Conservation (phyloP, 23 tunicate species). For the Styela clava region DNA sequence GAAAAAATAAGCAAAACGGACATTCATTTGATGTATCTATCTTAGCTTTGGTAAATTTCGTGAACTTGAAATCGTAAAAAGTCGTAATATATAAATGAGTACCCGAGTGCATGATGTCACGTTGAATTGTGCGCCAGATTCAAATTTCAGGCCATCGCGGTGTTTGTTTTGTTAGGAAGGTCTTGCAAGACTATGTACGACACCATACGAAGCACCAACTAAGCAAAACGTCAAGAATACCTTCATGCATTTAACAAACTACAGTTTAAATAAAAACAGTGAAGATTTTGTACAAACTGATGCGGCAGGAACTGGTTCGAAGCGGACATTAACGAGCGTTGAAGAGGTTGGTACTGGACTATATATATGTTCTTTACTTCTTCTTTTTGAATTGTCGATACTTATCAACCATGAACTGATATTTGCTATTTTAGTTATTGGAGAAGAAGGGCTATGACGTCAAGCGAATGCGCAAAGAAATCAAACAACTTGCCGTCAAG, state of each 20-base stretch:
- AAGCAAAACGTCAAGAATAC: conserved; percentile 55
- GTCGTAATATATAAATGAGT: no score
- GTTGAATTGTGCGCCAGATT: no score
- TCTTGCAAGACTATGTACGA: conserved; percentile 87
- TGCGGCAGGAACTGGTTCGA: conserved; percentile 80
- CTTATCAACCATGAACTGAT: no score
- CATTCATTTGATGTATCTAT: no score
- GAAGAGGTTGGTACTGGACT: conserved; percentile 46
- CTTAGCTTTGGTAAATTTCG: no score
- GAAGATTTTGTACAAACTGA: conserved; percentile 60
- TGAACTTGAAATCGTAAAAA: no score
- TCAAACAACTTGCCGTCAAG: conserved; percentile 59
- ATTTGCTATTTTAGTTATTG: conserved; percentile 36
- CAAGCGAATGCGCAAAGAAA: conserved; percentile 57
- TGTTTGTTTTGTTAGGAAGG: no score
- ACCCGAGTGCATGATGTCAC: no score
- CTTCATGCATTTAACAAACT: conserved; percentile 91
- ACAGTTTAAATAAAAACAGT: conserved; percentile 85
- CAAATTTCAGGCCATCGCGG: no score
- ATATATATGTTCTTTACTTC: neutral
- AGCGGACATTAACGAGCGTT: conserved; percentile 63
- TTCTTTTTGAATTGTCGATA: no score
- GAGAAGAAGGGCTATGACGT: conserved; percentile 73
- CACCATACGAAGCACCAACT: conserved; percentile 62
- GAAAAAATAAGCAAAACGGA: no score